Conservation (phyloP, 2,888 invertebrate genomes). For the Orthosia gracilis region DNA sequence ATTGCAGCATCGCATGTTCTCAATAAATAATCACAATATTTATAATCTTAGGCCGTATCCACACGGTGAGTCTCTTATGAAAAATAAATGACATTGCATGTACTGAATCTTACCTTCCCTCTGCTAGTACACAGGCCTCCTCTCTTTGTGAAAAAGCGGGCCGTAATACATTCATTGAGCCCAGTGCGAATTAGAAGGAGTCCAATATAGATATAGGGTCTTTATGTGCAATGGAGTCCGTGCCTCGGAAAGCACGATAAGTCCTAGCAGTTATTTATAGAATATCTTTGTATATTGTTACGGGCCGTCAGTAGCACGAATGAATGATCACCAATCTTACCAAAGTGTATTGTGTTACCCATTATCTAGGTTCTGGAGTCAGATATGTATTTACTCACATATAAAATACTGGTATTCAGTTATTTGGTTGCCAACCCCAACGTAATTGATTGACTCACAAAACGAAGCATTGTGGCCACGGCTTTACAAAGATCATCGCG, state of each 20-base stretch:
- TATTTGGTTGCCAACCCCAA: background rate
- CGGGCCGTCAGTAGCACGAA: background rate
- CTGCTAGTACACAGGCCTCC: background rate
- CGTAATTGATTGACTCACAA: background rate
- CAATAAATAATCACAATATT: conserved; percentile 77
- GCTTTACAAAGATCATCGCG: conserved; percentile 73
- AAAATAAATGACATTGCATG: background rate
- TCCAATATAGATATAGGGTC: background rate
- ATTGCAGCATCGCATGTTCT: conserved; percentile 63
- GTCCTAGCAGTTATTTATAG: background rate
- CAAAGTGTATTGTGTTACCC: background rate
- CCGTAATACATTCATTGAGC: background rate
- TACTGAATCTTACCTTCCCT: background rate
- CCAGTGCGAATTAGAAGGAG: background rate
- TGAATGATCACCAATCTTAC: background rate
- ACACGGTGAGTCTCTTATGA: background rate
- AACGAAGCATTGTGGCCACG: background rate
- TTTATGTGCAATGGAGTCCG: too few species aligned
- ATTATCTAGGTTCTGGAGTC: background rate
- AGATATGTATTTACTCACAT: too few species aligned
- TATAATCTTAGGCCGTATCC: conserved; percentile 65
- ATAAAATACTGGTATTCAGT: background rate
- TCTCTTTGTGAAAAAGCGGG: background rate
- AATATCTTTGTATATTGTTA: background rate
- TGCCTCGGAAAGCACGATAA: background rate